phyloP scores from a whole-genome alignment of 2,113 vertebrate species.

The Dipodomys ordii region DNA sequence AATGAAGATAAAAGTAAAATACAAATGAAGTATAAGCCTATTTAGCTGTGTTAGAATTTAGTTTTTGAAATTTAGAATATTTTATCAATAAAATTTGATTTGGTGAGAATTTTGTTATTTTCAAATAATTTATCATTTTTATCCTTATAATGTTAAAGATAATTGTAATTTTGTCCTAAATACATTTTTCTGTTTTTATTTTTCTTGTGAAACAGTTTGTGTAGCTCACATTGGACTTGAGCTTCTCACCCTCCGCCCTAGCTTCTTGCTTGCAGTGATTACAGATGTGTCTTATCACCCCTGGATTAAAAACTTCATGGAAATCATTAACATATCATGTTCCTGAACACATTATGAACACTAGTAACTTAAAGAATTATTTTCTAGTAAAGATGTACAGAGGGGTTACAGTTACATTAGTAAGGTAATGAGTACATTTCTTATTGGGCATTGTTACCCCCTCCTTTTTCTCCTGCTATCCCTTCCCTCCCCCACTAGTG shows the following conservation, averaged over 20 bases:
- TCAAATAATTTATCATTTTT: conserved; percentile 28
- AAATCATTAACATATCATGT: conserved; percentile 35
- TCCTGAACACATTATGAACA: background rate
- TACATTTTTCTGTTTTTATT: background rate
- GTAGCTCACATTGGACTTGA: background rate
- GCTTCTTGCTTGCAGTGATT: background rate
- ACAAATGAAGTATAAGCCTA: background rate
- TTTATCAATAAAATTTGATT: conserved; percentile 8
- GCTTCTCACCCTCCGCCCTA: background rate
- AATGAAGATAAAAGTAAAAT: conserved; percentile 13
- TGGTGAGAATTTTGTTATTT: background rate
- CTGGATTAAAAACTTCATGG: background rate
- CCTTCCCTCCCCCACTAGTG: background rate
- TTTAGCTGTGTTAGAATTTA: conserved; percentile 49
- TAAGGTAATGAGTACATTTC: too few relatives aligned
- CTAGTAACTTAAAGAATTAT: conserved; percentile 24
- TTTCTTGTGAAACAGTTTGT: background rate
- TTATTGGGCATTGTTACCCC: too few relatives aligned
- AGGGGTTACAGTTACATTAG: too few relatives aligned
- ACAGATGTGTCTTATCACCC: background rate
- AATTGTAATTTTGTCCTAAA: background rate
- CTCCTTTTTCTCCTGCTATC: too few relatives aligned
- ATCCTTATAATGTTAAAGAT: background rate
- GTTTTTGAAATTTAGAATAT: conserved; percentile 47
- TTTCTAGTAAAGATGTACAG: too few relatives aligned